Evolutionary conservation across 2,113 vertebrate species (phyloP).

Genomic region (Phalacrocorax aristotelis): DNA sequence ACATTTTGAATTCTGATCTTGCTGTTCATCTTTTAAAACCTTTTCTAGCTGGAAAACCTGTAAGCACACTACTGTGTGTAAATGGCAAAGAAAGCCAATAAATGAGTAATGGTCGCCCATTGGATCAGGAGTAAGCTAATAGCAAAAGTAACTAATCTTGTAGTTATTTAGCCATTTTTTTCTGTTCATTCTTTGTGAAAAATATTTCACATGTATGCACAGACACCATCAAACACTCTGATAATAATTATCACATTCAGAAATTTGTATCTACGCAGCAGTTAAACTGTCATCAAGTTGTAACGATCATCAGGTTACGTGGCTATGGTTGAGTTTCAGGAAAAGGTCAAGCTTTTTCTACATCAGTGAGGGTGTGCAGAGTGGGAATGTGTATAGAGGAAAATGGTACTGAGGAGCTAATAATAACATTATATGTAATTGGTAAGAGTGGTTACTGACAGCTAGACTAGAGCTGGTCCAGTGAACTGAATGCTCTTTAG

Average conservation of each 20-base stretch:
- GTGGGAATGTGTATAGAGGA: too few species aligned
- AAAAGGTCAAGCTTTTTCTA: background rate
- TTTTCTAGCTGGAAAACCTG: background rate
- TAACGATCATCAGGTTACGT: background rate
- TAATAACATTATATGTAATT: background rate
- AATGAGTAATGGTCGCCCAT: background rate
- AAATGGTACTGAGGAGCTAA: background rate
- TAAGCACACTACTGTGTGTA: background rate
- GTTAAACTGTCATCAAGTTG: background rate
- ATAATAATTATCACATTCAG: background rate
- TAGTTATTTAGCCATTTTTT: background rate
- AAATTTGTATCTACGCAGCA: background rate
- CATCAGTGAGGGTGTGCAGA: rapidly evolving
- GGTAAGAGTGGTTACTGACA: background rate
- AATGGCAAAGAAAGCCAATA: background rate
- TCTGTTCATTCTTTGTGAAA: background rate
- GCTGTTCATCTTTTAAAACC: background rate
- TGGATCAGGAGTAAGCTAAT: background rate
- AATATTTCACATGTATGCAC: background rate
- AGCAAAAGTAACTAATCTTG: background rate
- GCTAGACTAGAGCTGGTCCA: background rate
- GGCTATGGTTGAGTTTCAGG: background rate
- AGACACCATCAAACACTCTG: background rate
- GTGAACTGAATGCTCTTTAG: background rate
- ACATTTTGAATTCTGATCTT: background rate